These are phyloP conservation scores for Acipenser transmontanus DNA, from an alignment of 2,797 vertebrate species.

Conservation along the genomic window DNA sequence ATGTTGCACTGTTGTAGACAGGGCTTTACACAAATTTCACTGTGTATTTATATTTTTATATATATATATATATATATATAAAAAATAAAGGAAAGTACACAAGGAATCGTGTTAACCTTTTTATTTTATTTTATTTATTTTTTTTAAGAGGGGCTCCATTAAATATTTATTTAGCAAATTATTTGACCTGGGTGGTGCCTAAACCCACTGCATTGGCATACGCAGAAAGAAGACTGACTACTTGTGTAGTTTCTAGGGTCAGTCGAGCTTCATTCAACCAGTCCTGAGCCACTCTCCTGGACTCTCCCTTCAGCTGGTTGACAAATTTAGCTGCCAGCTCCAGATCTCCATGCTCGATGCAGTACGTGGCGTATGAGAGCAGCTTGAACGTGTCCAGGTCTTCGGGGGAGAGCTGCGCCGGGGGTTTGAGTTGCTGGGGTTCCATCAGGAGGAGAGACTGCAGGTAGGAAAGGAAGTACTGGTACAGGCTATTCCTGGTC, in stretches of 20 bases:
- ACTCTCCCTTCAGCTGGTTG: conserved; percentile 86
- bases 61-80: too few species aligned
- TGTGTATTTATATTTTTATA: too few species aligned
- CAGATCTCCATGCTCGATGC: conserved; percentile 88
- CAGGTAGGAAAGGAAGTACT: conserved; percentile 90
- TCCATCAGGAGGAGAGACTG: conserved; percentile 84
- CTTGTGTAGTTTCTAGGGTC: conserved; percentile 88
- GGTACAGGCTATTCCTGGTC: conserved; percentile 86
- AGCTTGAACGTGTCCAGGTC: conserved; percentile 85
- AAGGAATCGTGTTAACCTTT: too few species aligned
- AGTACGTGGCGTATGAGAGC: conserved; percentile 83
- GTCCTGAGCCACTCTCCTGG: conserved; percentile 82
- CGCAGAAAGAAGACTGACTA: conserved; percentile 77
- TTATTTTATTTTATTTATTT: too few species aligned
- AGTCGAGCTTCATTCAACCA: conserved; percentile 86
- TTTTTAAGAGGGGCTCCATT: too few species aligned
- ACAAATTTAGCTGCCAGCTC: conserved; percentile 92
- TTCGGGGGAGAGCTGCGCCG: conserved; percentile 62
- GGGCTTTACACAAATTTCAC: too few species aligned
- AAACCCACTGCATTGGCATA: conserved; percentile 88
- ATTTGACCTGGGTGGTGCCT: conserved; percentile 82
- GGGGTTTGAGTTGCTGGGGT: conserved; percentile 69
- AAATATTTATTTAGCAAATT: conserved; percentile 19
- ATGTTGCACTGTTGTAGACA: too few species aligned
- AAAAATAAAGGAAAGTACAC: too few species aligned